Evolutionary conservation across 2,113 vertebrate genomes (phyloP).

Genomic region (Otis tarda): DNA sequence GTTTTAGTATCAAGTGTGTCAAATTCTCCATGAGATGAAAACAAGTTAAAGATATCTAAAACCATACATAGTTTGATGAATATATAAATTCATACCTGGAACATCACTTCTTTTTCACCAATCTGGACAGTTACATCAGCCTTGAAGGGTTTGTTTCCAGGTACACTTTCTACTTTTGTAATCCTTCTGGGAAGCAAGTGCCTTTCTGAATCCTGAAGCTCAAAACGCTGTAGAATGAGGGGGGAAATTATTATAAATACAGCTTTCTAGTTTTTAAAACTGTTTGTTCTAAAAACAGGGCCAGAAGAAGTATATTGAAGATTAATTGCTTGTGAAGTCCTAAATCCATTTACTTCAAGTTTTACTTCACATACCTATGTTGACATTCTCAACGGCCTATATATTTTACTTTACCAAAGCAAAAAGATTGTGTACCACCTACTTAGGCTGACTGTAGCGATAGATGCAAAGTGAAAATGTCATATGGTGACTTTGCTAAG

Average conservation of each 20-base stretch:
- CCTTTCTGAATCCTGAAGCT: conserved; percentile 79
- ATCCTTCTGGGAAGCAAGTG: conserved; percentile 69
- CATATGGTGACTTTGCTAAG: neutral
- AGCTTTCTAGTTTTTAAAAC: neutral
- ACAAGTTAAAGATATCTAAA: neutral
- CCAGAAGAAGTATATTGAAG: neutral
- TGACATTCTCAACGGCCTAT: neutral
- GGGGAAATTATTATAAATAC: neutral
- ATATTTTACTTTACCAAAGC: neutral
- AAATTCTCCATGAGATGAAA: neutral
- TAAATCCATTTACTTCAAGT: neutral
- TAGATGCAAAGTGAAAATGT: neutral
- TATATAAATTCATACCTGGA: conserved; percentile 80
- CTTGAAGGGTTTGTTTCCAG: conserved; percentile 38
- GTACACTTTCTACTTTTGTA: conserved; percentile 66
- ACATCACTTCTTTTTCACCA: conserved; percentile 78
- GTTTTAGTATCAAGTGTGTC: neutral
- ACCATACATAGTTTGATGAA: neutral
- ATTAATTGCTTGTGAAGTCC: neutral
- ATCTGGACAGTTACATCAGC: conserved; percentile 82
- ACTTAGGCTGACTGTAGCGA: neutral
- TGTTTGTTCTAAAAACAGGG: neutral
- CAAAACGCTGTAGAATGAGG: conserved; percentile 83
- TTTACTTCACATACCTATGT: neutral
- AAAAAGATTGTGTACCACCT: neutral